A percentile compares a stretch with the other conserved stretches of the same genome.
Evolutionary conservation across 2,888 invertebrate genomes (phyloP).

Genomic region (Ochropacha duplaris): DNA sequence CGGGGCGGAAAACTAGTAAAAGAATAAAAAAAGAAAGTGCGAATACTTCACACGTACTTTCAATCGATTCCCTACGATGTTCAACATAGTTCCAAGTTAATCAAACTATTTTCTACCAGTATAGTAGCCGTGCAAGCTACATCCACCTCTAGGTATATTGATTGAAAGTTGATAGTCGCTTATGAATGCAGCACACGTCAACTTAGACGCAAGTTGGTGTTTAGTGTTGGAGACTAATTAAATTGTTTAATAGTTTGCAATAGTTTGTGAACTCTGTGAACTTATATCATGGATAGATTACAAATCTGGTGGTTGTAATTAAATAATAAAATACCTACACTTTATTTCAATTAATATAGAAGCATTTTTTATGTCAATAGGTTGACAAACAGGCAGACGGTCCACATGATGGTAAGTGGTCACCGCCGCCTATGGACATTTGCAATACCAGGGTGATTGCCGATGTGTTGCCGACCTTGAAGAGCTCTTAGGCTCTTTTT

Average conservation of each 20-base stretch:
- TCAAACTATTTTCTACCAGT: not conserved
- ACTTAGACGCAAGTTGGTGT: slow-evolving; percentile 23
- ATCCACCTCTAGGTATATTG: not conserved
- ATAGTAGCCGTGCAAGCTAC: not conserved
- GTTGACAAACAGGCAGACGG: too few species aligned
- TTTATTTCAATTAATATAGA: not conserved
- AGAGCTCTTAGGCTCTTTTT: too few species aligned
- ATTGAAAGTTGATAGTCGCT: slow-evolving; percentile 35
- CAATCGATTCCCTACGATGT: not conserved
- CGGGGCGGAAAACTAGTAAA: too few species aligned
- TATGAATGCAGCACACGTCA: slow-evolving; percentile 25
- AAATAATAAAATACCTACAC: not conserved
- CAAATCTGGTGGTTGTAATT: not conserved
- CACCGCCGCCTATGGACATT: too few species aligned
- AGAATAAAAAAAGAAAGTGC: too few species aligned
- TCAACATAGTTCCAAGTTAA: not conserved
- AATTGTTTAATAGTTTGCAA: slow-evolving; percentile 56
- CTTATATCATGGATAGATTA: slow-evolving; percentile 18
- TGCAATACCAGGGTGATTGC: too few species aligned
- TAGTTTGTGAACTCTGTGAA: slow-evolving; percentile 41
- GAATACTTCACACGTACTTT: not conserved
- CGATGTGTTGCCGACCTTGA: too few species aligned
- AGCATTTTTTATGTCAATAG: too few species aligned
- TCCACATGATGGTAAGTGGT: too few species aligned
- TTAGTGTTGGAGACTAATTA: slow-evolving; percentile 50